phyloP scores from a whole-genome alignment of 2,797 vertebrate genomes.

The Anabacerthia variegaticeps region DNA sequence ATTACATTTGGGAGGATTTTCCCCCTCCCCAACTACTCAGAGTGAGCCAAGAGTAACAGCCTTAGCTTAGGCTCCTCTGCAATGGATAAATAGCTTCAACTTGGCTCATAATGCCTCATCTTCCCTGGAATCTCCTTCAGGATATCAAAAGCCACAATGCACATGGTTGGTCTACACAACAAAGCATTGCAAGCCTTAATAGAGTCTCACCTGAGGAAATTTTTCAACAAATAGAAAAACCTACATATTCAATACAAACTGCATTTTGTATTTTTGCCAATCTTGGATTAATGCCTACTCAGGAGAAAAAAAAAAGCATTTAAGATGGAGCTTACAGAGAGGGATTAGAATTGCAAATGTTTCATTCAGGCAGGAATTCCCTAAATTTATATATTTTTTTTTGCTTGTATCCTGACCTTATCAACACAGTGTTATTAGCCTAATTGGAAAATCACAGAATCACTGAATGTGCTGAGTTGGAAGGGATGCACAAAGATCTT shows the following conservation, averaged over 20 bases:
- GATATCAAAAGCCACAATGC: not conserved
- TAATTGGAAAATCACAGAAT: not conserved
- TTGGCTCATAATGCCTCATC: not conserved
- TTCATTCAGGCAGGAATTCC: not conserved
- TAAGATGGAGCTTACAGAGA: not conserved
- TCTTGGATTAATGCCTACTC: not conserved
- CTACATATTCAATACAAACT: conserved; percentile 15
- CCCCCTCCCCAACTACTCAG: not conserved
- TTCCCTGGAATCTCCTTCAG: not conserved
- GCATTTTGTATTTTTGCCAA: conserved; percentile 11
- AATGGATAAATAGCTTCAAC: not conserved
- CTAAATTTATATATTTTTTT: not conserved
- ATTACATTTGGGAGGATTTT: not conserved
- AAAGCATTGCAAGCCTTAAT: not conserved
- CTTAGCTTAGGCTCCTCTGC: not conserved
- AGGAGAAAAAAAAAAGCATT: not conserved
- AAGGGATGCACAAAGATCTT: not conserved
- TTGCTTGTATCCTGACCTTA: not conserved
- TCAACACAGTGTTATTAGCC: not conserved
- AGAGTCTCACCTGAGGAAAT: not conserved
- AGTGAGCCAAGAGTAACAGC: not conserved
- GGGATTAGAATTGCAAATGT: not conserved
- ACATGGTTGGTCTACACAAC: not conserved
- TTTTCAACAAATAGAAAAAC: not conserved
- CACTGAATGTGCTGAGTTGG: not conserved